Evolutionary conservation across 2,888 invertebrate genomes (phyloP), one percentile per base, ranked within the genome.

Genomic region (Caenorhabditis zanzibari): DNA sequence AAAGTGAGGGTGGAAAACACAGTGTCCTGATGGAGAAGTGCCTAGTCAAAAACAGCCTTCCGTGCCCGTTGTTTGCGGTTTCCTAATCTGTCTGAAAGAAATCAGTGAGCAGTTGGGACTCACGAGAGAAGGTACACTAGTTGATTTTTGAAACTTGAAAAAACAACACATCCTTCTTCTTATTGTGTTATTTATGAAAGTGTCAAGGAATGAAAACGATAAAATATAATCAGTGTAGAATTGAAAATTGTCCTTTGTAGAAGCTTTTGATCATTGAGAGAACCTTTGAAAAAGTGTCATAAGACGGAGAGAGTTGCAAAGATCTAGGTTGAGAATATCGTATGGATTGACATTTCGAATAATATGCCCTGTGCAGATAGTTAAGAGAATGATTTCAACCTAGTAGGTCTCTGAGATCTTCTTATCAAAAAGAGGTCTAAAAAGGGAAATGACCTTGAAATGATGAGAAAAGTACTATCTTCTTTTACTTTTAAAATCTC

Each of bases 121-220:
- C 59, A 59, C n/a, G 49, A 49, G 47, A 61, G 19, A 72, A n/a
- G 59, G 69, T 52, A 59, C 68, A 68, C 41, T 75, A 41, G n/a
- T 64, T 76, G 75, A 38, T 66, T 76, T 75, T 64, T 75, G 74
- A 74, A 74, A 74, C 74, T 54, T 64, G 63, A 63, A 28, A 54
- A 61, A 73, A 73, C 56, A 73, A 49, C 35, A 61, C 61, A 73
- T 38, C 71, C 71, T 41, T 54, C 24, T 54, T 22, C 22, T 54
- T 52, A 12, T 44, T 68, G 32, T 68, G 69, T 56, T 71, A 44
- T 56, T 44, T 26, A 26, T 28, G 44, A 9, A 28, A n/a, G n/a
- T n/a, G 35, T 6, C 10, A 59, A 59, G 38, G 35, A 38, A 35
- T 59, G 38, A 28, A 66, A 66, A 66, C 32, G 52, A 47, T 52